phyloP scores from a whole-genome alignment of 2,797 vertebrate species.

The Hippopotamyrus pictus region DNA sequence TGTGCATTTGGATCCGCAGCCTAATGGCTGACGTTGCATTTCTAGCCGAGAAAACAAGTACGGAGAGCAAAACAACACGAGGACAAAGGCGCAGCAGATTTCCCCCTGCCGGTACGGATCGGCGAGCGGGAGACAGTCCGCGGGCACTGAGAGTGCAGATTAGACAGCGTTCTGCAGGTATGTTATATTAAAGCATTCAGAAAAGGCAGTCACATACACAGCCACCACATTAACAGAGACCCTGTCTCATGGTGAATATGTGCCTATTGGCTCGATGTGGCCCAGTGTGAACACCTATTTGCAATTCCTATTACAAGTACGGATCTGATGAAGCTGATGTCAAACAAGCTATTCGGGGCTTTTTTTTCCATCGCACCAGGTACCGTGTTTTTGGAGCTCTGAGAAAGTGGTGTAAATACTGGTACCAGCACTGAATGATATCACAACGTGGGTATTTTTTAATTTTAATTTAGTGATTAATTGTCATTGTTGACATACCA shows the following conservation, averaged over 20 bases:
- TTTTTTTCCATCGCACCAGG: not conserved
- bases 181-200: not conserved
- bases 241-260: not conserved
- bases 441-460: not conserved
- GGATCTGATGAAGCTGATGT: not conserved
- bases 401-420: not conserved
- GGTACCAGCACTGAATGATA: not conserved
- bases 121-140: not conserved
- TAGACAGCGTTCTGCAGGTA: not conserved
- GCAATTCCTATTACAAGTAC: not conserved
- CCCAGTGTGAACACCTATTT: not conserved
- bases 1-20: not conserved
- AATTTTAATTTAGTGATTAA: no score
- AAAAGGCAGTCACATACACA: not conserved
- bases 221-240: not conserved
- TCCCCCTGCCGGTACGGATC: not conserved
- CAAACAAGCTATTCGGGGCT: not conserved
- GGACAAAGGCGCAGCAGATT: not conserved
- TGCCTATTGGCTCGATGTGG: not conserved
- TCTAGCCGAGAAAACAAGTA: not conserved
- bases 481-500: no score
- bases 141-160: not conserved
- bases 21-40: not conserved
- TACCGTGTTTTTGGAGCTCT: not conserved
- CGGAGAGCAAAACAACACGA: not conserved